Percentiles rank a stretch among this genome's conserved stretches.
These are phyloP conservation scores for Pteropus alecto DNA, from an alignment of 2,113 vertebrate species.

Conservation along the genomic window DNA sequence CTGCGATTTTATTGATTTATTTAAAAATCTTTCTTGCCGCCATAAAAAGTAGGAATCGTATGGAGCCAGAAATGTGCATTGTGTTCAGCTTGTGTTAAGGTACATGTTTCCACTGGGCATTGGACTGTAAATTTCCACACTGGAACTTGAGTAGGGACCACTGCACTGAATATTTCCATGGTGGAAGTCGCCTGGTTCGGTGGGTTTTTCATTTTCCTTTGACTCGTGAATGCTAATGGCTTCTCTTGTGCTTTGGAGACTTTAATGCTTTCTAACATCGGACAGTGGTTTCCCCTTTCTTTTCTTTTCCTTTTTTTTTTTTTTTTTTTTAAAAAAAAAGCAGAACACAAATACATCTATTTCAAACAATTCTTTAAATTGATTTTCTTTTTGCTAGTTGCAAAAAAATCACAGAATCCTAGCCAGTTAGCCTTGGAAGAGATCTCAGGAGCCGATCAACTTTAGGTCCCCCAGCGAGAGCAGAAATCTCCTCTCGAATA, in stretches of 20 bases:
- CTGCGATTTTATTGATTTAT: background rate
- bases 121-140: background rate
- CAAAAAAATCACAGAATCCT: background rate
- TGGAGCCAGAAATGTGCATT: background rate
- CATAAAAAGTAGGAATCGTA: background rate
- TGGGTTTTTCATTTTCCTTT: slow-evolving; percentile 21
- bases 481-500: background rate
- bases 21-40: slow-evolving; percentile 7
- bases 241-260: background rate
- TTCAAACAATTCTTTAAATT: background rate
- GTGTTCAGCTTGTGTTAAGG: background rate
- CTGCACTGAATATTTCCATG: background rate
- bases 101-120: background rate
- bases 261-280: background rate
- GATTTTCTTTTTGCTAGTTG: background rate
- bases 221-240: background rate
- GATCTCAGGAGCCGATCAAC: background rate
- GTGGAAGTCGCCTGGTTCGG: background rate
- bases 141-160: background rate
- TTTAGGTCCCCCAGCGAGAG: background rate
- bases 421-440: background rate
- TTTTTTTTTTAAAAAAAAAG: background rate
- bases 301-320: background rate
- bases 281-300: background rate
- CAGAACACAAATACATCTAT: background rate